Evolutionary conservation across 2,888 invertebrate species (phyloP).

Genomic region (Tineola bisselliella): DNA sequence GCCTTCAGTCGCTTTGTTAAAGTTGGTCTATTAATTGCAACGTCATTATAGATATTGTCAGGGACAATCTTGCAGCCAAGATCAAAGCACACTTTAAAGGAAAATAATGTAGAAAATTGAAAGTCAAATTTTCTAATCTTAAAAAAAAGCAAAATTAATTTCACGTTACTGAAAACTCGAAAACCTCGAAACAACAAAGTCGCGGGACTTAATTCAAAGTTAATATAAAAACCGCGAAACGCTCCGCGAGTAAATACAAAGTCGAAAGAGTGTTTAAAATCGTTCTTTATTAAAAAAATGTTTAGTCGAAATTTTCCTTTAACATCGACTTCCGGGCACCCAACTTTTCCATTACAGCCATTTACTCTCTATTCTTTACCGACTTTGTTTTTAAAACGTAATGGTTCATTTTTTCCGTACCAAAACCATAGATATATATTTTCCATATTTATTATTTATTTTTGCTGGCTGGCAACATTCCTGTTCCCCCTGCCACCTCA

Average conservation of each 20-base stretch:
- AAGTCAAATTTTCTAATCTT: background rate
- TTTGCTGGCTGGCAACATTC: too few relatives aligned
- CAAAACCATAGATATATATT: too few relatives aligned
- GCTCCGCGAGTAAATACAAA: slow-evolving; percentile 4
- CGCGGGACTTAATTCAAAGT: background rate
- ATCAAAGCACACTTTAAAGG: background rate
- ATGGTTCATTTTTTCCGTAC: background rate
- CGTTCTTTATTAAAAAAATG: background rate
- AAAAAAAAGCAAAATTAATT: background rate
- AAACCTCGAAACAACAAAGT: background rate
- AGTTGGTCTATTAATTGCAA: too few relatives aligned
- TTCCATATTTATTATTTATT: too few relatives aligned
- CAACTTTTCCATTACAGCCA: background rate
- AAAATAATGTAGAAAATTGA: background rate
- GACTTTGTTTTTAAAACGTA: background rate
- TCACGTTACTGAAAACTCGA: background rate
- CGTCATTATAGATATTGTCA: background rate
- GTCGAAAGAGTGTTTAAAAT: background rate
- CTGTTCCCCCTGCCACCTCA: too few relatives aligned
- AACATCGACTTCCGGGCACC: background rate
- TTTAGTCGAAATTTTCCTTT: background rate
- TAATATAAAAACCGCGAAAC: slow-evolving; percentile 3
- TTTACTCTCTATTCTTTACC: background rate
- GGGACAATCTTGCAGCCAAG: background rate
- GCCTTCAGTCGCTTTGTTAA: too few relatives aligned